Percentiles rank a stretch among this genome's conserved stretches.
phyloP scores from a whole-genome alignment of 2,888 invertebrate genomes.

The Rhodophaea formosa region DNA sequence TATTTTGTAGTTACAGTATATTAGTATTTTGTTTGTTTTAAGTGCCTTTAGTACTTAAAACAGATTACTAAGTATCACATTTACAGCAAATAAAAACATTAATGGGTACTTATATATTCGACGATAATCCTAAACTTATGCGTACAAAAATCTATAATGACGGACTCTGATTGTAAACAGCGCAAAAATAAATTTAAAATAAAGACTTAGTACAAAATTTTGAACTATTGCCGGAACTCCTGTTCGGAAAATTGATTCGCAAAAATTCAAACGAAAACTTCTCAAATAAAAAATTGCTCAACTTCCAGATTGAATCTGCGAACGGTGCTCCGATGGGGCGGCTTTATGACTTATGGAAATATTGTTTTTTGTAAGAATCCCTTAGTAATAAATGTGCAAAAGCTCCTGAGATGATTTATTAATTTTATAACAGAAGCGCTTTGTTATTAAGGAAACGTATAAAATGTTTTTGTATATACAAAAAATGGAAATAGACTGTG shows the following conservation, averaged over 20 bases:
- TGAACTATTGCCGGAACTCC: background rate
- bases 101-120: too few species aligned
- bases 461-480: too few species aligned
- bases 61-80: too few species aligned
- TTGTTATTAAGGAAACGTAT: background rate
- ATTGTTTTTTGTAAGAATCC: background rate
- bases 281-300: conserved; percentile 5
- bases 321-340: background rate
- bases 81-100: too few species aligned
- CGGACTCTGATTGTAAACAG: too few species aligned
- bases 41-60: too few species aligned
- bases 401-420: background rate
- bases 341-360: conserved; percentile 5
- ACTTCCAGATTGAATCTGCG: conserved; percentile 2
- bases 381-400: background rate
- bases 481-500: too few species aligned
- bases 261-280: conserved; percentile 11
- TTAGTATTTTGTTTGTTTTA: too few species aligned
- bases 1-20: too few species aligned
- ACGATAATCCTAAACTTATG: too few species aligned
- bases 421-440: background rate
- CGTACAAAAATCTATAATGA: too few species aligned
- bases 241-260: background rate
- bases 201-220: background rate
- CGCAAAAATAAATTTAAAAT: background rate